A percentile compares a stretch with the other conserved stretches of the same genome.
Evolutionary conservation across 2,888 invertebrate species (phyloP).

Genomic region (Pachymerium ferrugineum): DNA sequence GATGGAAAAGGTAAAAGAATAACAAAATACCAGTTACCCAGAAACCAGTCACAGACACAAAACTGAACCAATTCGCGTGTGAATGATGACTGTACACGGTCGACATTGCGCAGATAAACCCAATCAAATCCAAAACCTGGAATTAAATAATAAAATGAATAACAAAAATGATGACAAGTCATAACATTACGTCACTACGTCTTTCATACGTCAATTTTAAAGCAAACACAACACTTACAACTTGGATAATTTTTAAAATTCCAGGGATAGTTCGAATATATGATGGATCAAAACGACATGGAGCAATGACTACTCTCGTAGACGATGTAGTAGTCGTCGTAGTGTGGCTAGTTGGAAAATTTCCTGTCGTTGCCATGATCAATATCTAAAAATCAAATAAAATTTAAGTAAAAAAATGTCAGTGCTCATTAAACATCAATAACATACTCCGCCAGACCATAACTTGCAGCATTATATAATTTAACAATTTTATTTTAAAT

Average conservation of each 20-base stretch:
- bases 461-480: too few species aligned
- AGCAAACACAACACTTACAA: slow-evolving; percentile 52
- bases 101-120: slow-evolving; percentile 72
- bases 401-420: too few species aligned
- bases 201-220: not conserved
- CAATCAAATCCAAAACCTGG: slow-evolving; percentile 52
- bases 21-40: slow-evolving; percentile 77
- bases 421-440: too few species aligned
- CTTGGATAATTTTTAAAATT: slow-evolving; percentile 66
- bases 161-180: not conserved
- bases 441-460: too few species aligned
- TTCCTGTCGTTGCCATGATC: slow-evolving; percentile 11
- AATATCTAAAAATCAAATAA: not conserved
- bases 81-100: slow-evolving; percentile 54
- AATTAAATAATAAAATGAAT: slow-evolving; percentile 34
- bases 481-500: too few species aligned
- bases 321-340: slow-evolving; percentile 67
- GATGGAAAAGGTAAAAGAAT: slow-evolving; percentile 73
- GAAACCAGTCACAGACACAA: slow-evolving; percentile 74
- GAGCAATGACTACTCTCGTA: slow-evolving; percentile 51
- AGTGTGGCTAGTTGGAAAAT: slow-evolving; percentile 67
- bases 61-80: slow-evolving; percentile 67
- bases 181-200: not conserved
- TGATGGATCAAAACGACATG: slow-evolving; percentile 64
- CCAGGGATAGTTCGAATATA: slow-evolving; percentile 69